Evolutionary conservation across 35 echinoderm and acorn worm species (phyloP).

Genomic region (Stichopus chloronotus): DNA sequence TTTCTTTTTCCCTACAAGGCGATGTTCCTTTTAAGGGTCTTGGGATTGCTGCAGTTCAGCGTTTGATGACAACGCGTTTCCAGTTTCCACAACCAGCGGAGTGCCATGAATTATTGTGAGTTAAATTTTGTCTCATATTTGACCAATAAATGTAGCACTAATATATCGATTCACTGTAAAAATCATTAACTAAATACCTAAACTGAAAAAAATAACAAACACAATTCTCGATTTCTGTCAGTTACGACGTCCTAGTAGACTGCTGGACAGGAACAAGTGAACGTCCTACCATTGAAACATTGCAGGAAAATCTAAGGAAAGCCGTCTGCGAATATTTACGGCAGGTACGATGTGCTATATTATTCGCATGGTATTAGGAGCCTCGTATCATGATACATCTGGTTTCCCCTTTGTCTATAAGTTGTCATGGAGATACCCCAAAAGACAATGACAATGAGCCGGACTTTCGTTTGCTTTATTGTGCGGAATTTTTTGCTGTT

Average conservation of each 20-base stretch:
- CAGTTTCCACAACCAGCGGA: slow-evolving; percentile 11
- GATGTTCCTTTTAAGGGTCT: slow-evolving; percentile 21
- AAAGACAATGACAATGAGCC: no score
- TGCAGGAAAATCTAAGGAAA: neutral
- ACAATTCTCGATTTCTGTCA: neutral
- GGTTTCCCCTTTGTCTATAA: no score
- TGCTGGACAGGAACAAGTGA: neutral
- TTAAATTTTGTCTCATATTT: neutral
- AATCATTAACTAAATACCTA: no score
- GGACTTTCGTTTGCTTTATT: no score
- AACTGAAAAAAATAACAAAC: no score
- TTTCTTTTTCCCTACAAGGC: neutral
- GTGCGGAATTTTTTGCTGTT: no score
- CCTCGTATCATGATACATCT: no score
- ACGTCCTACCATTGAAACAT: neutral
- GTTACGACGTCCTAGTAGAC: slow-evolving; percentile 16
- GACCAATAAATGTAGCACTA: no score
- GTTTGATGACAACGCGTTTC: neutral
- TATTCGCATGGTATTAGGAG: no score
- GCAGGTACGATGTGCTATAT: neutral
- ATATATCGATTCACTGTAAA: no score
- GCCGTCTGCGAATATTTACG: neutral
- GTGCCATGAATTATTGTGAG: neutral
- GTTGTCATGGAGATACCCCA: no score
- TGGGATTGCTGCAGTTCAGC: neutral